Evolutionary conservation across 2,888 invertebrate species (phyloP), one percentile per base, ranked within the genome.

Genomic region (Epinotia brunnichana): DNA sequence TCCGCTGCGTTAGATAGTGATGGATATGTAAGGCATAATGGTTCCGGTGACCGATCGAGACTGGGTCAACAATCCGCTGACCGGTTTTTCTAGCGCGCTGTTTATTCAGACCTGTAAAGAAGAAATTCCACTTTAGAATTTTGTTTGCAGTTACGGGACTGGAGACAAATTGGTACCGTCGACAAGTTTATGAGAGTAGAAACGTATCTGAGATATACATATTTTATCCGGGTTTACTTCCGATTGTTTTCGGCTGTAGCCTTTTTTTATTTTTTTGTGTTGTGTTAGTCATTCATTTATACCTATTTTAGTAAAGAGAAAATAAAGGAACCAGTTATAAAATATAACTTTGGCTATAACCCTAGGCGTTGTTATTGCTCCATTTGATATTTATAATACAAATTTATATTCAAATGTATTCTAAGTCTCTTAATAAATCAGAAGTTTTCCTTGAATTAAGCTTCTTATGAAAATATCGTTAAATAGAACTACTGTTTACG

Each of bases 21-120:
- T 83, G 76, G 86, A 85, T 90, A 83, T 90, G 91, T 91, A 92
- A 85, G 92, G 92, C 92, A 92, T 92, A 90, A 90, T 91, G 86
- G 87, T 92, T 93, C 92, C 92, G 92, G 90, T 89, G 85, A 80
- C 80, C 81, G 85, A 76, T 80, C 82, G 84, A 87, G 85, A 87
- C 86, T 91, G 83, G 92, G 92, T 91, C 89, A 89, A 85, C 83
- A 87, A 87, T 88, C 87, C 83, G 79, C 80, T 82, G 86, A 81
- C 85, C 79, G 76, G 80, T 86, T 82, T 86, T 82, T 86, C 85
- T 86, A 83, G 81, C 80, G 76, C 77, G 76, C 79, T 82, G 83
- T 85, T 85, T 85, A 83, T 85, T 85, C 84, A 82, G 84, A 90
- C 87, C 92, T 92, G 90, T 72, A 90, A 91, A 82, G 78, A 88